Evolutionary conservation across 2,888 invertebrate genomes (phyloP).

Genomic region (Xestobium rufovillosum): DNA sequence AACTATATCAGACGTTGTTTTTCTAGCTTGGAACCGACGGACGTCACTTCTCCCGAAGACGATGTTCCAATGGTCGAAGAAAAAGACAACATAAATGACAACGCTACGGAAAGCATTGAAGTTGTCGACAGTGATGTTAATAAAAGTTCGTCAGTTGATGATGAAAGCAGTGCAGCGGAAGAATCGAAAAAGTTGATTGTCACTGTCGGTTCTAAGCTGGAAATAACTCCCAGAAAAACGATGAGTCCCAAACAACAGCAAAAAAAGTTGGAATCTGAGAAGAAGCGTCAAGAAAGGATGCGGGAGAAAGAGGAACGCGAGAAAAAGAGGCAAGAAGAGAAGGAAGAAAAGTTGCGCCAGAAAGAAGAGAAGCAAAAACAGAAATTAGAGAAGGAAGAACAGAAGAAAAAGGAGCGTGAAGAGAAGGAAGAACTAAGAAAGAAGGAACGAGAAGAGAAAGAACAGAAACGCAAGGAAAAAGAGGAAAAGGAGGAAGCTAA

Average conservation of each 20-base stretch:
- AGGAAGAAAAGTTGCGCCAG: constrained; percentile 26
- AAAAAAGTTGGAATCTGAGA: constrained; percentile 51
- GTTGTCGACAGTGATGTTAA: background rate
- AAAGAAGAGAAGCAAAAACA: constrained; percentile 45
- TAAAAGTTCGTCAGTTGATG: constrained; percentile 2
- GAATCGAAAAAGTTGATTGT: constrained; percentile 2
- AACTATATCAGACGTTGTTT: constrained; percentile 26
- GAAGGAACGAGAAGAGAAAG: constrained; percentile 45
- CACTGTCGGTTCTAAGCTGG: too few relatives aligned
- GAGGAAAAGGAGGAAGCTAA: constrained; percentile 42
- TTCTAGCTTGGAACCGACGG: constrained; percentile 31
- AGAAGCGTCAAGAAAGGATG: constrained; percentile 46
- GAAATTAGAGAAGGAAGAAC: constrained; percentile 30
- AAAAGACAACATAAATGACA: constrained; percentile 7
- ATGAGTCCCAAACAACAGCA: constrained; percentile 44
- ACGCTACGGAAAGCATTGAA: constrained; percentile 5
- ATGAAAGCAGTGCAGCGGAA: background rate
- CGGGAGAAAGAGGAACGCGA: constrained; percentile 31
- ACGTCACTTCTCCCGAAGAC: background rate
- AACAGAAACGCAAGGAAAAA: constrained; percentile 41
- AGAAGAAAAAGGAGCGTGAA: constrained; percentile 44
- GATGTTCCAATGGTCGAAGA: constrained; percentile 4
- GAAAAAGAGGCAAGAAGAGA: constrained; percentile 22
- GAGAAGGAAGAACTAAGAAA: constrained; percentile 50
- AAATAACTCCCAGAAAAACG: constrained; percentile 30